A percentile compares a stretch with the other conserved stretches of the same genome.
Conservation (phyloP, 2,797 vertebrate species). For the Mormyrops boulengeri region DNA sequence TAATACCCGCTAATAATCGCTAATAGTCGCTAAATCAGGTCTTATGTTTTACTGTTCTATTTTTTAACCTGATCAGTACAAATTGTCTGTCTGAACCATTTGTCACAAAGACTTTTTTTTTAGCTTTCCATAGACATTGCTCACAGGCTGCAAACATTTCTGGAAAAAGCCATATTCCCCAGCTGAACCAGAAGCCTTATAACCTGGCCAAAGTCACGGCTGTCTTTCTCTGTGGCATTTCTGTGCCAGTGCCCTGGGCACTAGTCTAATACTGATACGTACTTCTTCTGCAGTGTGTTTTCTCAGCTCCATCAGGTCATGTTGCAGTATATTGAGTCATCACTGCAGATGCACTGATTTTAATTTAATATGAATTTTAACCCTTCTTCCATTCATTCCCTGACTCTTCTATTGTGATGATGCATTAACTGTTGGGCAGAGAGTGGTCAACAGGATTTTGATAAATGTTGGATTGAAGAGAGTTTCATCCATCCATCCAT, state of each 20-base stretch:
- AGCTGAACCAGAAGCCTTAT: not conserved
- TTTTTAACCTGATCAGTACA: not conserved
- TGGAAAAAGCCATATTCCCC: not conserved
- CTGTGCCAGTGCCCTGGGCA: not conserved
- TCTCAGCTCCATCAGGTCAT: not conserved
- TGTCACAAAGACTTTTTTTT: not conserved
- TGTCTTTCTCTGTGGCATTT: not conserved
- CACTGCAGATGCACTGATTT: conserved; percentile 10
- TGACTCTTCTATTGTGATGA: not conserved
- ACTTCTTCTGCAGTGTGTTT: not conserved
- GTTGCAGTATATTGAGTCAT: conserved; percentile 1
- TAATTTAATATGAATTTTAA: not conserved
- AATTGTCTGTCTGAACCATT: not conserved
- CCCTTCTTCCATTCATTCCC: not conserved
- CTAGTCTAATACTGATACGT: not conserved
- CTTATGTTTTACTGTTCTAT: not conserved
- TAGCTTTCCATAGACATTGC: not conserved
- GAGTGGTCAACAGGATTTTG: not conserved
- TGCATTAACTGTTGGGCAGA: not conserved
- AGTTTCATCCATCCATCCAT: not conserved
- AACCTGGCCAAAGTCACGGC: not conserved
- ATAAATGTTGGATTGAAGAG: not conserved
- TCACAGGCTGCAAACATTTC: not conserved
- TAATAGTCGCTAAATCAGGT: not conserved
- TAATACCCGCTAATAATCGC: too few relatives aligned